Conservation (phyloP, 1,140 invertebrate genomes). For the Lepidurus arcticus region DNA sequence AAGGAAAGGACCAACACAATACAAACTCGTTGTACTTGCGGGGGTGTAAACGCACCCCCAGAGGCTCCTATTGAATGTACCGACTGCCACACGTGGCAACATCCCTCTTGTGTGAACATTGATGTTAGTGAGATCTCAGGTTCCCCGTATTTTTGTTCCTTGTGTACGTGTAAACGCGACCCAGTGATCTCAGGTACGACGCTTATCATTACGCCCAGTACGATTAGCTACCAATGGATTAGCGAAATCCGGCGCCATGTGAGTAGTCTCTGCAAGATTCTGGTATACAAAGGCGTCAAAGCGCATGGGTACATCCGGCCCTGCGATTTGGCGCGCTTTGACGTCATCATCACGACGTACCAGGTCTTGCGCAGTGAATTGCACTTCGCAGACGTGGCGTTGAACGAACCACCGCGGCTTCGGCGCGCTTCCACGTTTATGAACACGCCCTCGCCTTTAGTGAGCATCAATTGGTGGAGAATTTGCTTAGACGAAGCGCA, state of each 20-base stretch:
- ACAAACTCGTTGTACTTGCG: constrained; percentile 42
- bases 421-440: constrained; percentile 50
- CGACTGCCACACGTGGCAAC: constrained; percentile 54
- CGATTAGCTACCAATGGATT: constrained; percentile 65
- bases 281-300: constrained; percentile 45
- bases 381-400: constrained; percentile 52
- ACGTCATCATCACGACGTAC: constrained; percentile 71
- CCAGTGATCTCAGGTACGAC: constrained; percentile 56
- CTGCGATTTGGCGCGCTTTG: constrained; percentile 55
- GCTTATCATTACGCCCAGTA: constrained; percentile 64
- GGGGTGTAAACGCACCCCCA: constrained; percentile 40
- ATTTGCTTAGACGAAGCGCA: constrained; percentile 77
- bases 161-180: constrained; percentile 54
- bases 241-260: constrained; percentile 64
- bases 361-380: constrained; percentile 57
- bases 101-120: constrained; percentile 56
- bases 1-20: neutral
- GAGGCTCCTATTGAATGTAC: constrained; percentile 47
- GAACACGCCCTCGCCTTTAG: constrained; percentile 55
- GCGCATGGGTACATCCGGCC: constrained; percentile 58
- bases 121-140: constrained; percentile 41
- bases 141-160: constrained; percentile 54
- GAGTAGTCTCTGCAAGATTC: constrained; percentile 45
- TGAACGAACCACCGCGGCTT: constrained; percentile 42
- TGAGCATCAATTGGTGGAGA: constrained; percentile 67